Base-by-base conservation (phyloP, 2,113 vertebrate genomes). In the Reinhardtius hippoglossoides region DNA sequence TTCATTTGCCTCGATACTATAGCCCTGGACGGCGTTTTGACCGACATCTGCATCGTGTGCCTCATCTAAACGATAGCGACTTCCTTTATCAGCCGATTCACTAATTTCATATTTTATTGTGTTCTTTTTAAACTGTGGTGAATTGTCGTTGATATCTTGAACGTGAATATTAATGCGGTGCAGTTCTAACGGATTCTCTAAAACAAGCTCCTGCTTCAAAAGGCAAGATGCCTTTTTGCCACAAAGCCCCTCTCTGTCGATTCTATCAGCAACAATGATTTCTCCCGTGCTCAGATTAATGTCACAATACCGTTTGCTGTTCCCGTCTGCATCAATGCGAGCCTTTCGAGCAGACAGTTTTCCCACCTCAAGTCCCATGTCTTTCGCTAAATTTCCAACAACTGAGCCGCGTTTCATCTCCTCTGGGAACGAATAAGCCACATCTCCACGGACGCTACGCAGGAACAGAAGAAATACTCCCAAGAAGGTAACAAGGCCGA, bases 141-240 rank as follows among this genome's bases (percentile, higher is more conserved):
- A 31, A 56, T 96, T 95, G 56, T 96, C 95, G 67, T 96, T 96
- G 21, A 96, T 78, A 80, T 96, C 95, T 62, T 94, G 86, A 52
- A 96, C 76, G 23, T 88, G 84, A 8, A 95, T 61, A 13, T 9
- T 54, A 5, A 93, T 60, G 73, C 67, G 79, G 77, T 92, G 80
- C 55, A 88, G 62, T 12, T 91, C 89, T 1, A 93, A 35, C 4
- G 88, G 91, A 26, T 83, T 89, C 21, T 89, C 90, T n/a, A 89
- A 14, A 0, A 96, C 90, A 5, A 87, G 82, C 46, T 96, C 95
- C 37, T 91, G 88, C 9, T 92, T 92, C 61, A 96, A 16, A 2
- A 85, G 13, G 7, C 95, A 96, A 0, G 79, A 77, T 0, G 74
- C n/a, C 62, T 73, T 91, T 74, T 76, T 58, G 2, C 80, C 91